Percentiles rank a stretch among this genome's conserved stretches.
These are phyloP conservation scores for Orcinus orca DNA, from an alignment of 2,113 vertebrate genomes.

Conservation along the genomic window DNA sequence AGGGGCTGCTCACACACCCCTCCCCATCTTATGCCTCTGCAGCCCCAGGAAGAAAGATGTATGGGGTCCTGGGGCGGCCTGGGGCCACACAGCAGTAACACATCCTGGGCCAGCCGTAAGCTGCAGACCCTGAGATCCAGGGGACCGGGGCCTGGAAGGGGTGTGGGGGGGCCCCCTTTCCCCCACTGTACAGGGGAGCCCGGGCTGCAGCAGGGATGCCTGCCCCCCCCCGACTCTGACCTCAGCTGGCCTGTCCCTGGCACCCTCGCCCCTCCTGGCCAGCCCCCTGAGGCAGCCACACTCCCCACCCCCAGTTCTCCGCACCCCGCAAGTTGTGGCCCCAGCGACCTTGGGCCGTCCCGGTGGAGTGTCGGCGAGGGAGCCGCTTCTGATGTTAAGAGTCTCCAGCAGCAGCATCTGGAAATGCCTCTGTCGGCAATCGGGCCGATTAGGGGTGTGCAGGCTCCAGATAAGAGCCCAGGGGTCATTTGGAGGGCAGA, in stretches of 20 bases:
- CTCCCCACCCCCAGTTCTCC: not conserved
- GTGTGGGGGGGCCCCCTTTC: not conserved
- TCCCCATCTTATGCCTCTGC: not conserved
- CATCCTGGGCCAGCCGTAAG: not conserved
- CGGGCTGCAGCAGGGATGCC: not conserved
- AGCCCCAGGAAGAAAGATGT: not conserved
- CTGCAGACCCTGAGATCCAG: too few relatives aligned
- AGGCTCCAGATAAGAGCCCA: constrained; percentile 8
- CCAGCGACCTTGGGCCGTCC: not conserved
- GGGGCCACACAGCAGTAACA: accelerated
- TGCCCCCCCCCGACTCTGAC: not conserved
- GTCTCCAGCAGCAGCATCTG: not conserved
- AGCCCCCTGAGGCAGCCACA: not conserved
- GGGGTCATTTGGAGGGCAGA: not conserved
- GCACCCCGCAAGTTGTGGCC: not conserved
- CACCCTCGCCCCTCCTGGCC: not conserved
- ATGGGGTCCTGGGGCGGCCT: accelerated
- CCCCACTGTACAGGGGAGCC: not conserved
- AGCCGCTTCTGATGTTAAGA: not conserved
- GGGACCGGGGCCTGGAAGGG: not conserved
- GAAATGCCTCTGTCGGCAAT: not conserved
- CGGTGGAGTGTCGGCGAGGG: not conserved
- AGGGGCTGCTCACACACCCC: not conserved
- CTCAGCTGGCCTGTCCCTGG: not conserved
- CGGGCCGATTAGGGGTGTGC: constrained; percentile 20